A percentile compares a stretch with the other conserved stretches of the same genome.
These are phyloP conservation scores for Autographa gamma DNA, from an alignment of 2,888 invertebrate species.

Conservation along the genomic window DNA sequence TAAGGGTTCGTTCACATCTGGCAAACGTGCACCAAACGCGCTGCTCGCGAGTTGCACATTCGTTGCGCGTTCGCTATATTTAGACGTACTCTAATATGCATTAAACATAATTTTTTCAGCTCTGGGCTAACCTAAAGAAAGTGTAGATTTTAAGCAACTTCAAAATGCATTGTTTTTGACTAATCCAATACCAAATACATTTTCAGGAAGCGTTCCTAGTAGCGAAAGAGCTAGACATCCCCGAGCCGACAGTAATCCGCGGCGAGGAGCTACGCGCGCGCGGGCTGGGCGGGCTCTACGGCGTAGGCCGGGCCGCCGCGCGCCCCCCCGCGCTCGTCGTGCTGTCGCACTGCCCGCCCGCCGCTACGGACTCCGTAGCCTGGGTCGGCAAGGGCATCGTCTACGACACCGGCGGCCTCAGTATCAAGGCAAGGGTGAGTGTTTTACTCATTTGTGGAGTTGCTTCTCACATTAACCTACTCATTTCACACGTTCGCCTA, in stretches of 20 bases:
- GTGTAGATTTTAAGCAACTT: too few relatives aligned
- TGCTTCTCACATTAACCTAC: too few relatives aligned
- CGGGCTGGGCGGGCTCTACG: conserved; percentile 96
- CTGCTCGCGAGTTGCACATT: too few relatives aligned
- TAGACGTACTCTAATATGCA: too few relatives aligned
- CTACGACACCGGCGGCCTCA: conserved; percentile 97
- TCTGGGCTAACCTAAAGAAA: too few relatives aligned
- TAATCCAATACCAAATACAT: neutral
- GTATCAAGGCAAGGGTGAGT: conserved; percentile 95
- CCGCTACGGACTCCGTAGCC: conserved; percentile 91
- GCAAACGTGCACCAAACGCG: too few relatives aligned
- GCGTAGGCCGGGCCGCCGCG: conserved; percentile 92
- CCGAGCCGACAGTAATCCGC: conserved; percentile 91
- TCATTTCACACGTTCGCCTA: too few relatives aligned
- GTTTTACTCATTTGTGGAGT: too few relatives aligned
- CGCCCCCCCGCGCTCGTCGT: conserved; percentile 89
- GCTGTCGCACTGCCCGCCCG: conserved; percentile 90
- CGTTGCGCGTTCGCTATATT: too few relatives aligned
- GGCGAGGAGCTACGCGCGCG: conserved; percentile 93
- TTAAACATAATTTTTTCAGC: too few relatives aligned
- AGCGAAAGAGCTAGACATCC: conserved; percentile 90
- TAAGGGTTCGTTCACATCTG: too few relatives aligned
- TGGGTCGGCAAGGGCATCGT: conserved; percentile 98
- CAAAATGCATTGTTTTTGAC: too few relatives aligned
- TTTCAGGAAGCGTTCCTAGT: conserved; percentile 91